Evolutionary conservation across 2,113 vertebrate species (phyloP), one percentile per base, ranked within the genome.

Genomic region (Rutilus rutilus): DNA sequence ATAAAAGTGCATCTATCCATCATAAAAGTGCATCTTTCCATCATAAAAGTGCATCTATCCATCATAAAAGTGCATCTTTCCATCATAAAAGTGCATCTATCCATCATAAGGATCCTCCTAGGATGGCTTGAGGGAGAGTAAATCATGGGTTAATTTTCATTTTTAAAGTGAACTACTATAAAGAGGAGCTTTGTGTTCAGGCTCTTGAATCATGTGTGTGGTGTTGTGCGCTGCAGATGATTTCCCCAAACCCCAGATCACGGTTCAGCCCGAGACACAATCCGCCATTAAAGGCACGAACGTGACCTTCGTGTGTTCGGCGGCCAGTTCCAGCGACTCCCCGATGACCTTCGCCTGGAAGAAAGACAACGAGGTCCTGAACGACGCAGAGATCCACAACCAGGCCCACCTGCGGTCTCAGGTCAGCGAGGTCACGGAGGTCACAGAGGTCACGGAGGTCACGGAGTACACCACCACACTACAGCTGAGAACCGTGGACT

Each of bases 311-410:
- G 92, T 98, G 8, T 99, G 98, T 92, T 98, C 97, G 0, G 98
- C 98, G 8, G 97, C 97, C 23, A 99, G 98, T 91, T 99, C 98
- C 93, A 99, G 98, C 47, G 97, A 99, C 91, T 99, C 98, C 0
- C 98, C 97, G 0, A 99, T 99, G 97, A 99, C 97, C 75, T 99
- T 99, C 54, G 95, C 98, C 36, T 99, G 98, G 98, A 99, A 97
- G 89, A 99, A 99, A 87, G 98, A 99, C 94, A 98, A 98, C 0
- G 97, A 99, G 83, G 93, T 95, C 2, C 92, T 99, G 62, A 95
- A 95, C 6, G 96, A 98, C 2, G 96, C 94, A 0, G 97, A 99
- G 89, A 97, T 99, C 92, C 97, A 97, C 91, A 98, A 98, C 89
- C 97, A 98, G 2, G 97, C 97, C 0, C 97, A 99, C 88, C 92